Conservation (phyloP, 2,888 invertebrate genomes). For the Mesorhabditis belari region DNA sequence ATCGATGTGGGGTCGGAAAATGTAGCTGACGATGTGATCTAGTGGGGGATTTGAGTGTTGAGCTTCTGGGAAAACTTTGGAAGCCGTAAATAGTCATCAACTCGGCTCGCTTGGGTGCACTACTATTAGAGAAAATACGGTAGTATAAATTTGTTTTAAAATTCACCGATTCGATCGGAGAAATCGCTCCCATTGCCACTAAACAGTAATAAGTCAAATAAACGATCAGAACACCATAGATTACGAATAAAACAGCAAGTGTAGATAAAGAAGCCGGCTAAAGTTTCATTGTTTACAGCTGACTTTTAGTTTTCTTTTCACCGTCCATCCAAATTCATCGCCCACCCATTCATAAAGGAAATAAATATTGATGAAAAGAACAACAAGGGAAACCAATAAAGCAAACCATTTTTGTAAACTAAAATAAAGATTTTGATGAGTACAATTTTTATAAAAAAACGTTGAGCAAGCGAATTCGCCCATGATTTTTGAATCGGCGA, state of each 20-base stretch:
- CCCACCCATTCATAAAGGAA: conserved; percentile 56
- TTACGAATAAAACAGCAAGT: neutral
- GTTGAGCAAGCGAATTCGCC: conserved; percentile 73
- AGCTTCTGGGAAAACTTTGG: no score
- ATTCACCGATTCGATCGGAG: conserved; percentile 9
- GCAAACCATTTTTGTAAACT: conserved; percentile 52
- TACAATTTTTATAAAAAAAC: conserved; percentile 57
- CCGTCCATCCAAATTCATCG: conserved; percentile 16
- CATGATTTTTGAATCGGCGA: conserved; percentile 72
- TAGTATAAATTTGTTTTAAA: no score
- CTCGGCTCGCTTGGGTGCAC: no score
- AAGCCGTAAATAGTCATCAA: no score
- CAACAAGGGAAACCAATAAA: conserved; percentile 57
- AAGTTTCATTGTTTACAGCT: neutral
- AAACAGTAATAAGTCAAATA: conserved; percentile 30
- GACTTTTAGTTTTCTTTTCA: no score
- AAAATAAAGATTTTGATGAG: conserved; percentile 4
- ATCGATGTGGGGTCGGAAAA: no score
- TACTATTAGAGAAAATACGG: no score
- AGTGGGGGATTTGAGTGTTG: no score
- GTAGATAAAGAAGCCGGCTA: neutral
- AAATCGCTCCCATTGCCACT: conserved; percentile 28
- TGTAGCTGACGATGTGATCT: no score
- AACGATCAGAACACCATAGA: neutral
- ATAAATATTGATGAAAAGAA: conserved; percentile 72